These are phyloP conservation scores for Phocoena sinus DNA, from an alignment of 2,113 vertebrate genomes.

Conservation along the genomic window DNA sequence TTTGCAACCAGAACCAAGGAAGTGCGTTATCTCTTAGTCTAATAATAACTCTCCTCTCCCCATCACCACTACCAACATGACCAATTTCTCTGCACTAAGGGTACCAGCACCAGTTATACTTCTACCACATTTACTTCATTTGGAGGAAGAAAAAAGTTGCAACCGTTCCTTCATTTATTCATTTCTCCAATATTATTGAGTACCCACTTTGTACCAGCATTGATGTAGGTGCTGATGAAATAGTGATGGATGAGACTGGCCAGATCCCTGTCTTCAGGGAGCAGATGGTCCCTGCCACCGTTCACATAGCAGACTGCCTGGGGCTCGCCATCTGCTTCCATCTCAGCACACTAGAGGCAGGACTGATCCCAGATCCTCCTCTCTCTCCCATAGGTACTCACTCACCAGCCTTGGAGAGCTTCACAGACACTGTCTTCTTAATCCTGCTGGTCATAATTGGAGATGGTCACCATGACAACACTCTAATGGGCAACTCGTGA, in stretches of 20 bases:
- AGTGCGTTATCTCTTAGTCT: not conserved
- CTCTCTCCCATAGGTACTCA: not conserved
- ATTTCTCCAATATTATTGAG: not conserved
- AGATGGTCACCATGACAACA: constrained; percentile 53
- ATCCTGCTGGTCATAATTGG: constrained; percentile 37
- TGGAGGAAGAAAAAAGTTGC: not conserved
- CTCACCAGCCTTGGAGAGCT: not conserved
- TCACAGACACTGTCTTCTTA: constrained; percentile 19
- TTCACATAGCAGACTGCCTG: not conserved
- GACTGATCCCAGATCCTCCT: not conserved
- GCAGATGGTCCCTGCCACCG: not conserved
- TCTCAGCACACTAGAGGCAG: not conserved
- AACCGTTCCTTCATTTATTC: not conserved
- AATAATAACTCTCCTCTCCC: not conserved
- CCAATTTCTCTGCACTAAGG: not conserved
- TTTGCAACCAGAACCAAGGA: not conserved
- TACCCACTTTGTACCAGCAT: not conserved
- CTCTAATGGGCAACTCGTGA: constrained; percentile 24
- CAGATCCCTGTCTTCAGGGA: not conserved
- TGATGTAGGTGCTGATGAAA: not conserved
- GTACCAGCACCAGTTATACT: not conserved
- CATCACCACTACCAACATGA: not conserved
- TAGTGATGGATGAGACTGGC: not conserved
- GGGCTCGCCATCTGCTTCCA: not conserved
- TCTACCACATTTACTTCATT: not conserved